phyloP scores from a whole-genome alignment of 2,113 vertebrate genomes.

The Patagioenas fasciata region DNA sequence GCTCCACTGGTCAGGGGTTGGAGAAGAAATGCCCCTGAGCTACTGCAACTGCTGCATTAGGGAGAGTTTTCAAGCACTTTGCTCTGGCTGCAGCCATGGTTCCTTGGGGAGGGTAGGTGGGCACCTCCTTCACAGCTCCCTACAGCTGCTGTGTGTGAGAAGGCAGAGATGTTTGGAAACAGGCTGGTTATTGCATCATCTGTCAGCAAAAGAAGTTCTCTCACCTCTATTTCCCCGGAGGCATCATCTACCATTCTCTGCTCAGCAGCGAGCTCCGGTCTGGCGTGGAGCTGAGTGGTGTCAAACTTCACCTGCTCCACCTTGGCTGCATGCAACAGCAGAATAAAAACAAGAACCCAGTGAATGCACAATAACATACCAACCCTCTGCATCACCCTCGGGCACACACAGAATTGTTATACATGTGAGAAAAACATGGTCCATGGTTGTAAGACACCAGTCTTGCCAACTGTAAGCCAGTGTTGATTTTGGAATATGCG shows the following conservation, averaged over 20 bases:
- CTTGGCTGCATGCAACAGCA: constrained; percentile 75
- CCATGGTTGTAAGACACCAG: neutral
- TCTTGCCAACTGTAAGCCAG: neutral
- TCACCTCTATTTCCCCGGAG: constrained; percentile 83
- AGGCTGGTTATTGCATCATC: fast-evolving
- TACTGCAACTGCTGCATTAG: neutral
- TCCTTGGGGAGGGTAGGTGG: neutral
- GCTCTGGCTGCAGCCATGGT: neutral
- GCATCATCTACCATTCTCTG: constrained; percentile 90
- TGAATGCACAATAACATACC: neutral
- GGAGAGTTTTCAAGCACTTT: neutral
- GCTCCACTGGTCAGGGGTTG: neutral
- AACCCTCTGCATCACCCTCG: neutral
- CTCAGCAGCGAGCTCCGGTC: constrained; percentile 86
- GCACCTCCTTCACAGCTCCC: neutral
- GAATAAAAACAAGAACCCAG: neutral
- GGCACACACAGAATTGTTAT: fast-evolving
- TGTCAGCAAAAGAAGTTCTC: neutral
- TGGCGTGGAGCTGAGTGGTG: constrained; percentile 83
- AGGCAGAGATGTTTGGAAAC: neutral
- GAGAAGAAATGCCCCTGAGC: neutral
- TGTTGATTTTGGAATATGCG: neutral
- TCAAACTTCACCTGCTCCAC: constrained; percentile 89
- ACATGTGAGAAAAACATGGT: fast-evolving
- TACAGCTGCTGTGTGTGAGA: neutral